These are phyloP conservation scores for Carassius auratus DNA, from an alignment of 2,113 vertebrate genomes.

Conservation along the genomic window DNA sequence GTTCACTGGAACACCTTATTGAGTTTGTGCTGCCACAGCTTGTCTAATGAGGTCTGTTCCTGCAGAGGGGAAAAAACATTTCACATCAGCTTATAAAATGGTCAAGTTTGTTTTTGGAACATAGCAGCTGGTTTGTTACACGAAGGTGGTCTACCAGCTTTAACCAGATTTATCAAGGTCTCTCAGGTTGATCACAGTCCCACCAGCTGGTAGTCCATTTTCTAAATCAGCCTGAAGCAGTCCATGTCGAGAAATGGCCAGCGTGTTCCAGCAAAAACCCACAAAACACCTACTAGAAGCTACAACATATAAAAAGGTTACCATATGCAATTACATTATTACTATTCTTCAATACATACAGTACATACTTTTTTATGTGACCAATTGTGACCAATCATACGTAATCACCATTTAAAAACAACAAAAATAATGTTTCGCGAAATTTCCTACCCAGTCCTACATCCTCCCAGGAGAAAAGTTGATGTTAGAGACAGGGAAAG, in stretches of 20 bases:
- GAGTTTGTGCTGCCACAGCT: background rate
- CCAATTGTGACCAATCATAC: too few species aligned
- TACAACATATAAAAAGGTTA: background rate
- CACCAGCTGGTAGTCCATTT: background rate
- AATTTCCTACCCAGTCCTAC: too few species aligned
- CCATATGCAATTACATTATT: background rate
- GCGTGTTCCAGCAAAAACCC: background rate
- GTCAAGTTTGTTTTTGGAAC: background rate
- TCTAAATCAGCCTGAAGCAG: constrained; percentile 12
- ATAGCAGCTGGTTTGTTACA: constrained; percentile 12
- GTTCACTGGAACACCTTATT: background rate
- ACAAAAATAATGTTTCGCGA: too few species aligned
- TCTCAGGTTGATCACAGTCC: background rate
- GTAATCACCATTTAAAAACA: too few species aligned
- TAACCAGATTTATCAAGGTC: constrained; percentile 5
- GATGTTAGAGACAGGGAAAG: too few species aligned
- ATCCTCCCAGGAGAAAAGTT: too few species aligned
- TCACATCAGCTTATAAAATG: background rate
- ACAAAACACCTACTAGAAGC: background rate
- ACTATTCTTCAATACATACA: background rate
- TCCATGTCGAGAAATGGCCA: background rate
- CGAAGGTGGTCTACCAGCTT: background rate
- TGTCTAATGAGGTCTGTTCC: background rate
- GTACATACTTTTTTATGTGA: too few species aligned
- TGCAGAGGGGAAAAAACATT: background rate